These are phyloP conservation scores for Melanotaenia maccullochi DNA, from an alignment of 2,797 vertebrate species.

Conservation along the genomic window DNA sequence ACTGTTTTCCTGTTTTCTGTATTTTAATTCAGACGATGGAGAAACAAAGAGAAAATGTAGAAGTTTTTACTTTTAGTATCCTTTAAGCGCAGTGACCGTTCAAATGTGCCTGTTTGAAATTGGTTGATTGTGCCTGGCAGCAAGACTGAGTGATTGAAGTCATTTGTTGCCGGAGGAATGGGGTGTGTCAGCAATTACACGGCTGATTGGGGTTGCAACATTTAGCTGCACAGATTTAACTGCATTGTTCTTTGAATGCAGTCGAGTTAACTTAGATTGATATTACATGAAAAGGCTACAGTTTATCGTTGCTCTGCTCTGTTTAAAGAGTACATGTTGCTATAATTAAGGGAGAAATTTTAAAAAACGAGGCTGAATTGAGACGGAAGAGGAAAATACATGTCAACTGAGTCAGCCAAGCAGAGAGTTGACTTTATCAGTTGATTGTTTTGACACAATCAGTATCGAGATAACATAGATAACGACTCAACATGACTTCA, in stretches of 20 bases:
- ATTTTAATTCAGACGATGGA: background rate
- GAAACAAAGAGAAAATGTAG: constrained; percentile 9
- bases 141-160: constrained; percentile 16
- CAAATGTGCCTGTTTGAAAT: constrained; percentile 15
- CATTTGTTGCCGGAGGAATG: constrained; percentile 2
- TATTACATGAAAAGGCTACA: background rate
- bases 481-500: background rate
- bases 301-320: background rate
- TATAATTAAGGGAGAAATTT: background rate
- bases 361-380: background rate
- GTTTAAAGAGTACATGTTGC: background rate
- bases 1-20: constrained; percentile 10
- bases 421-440: background rate
- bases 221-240: constrained; percentile 5
- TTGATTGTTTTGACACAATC: background rate
- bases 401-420: background rate
- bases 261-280: background rate
- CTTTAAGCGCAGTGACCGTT: constrained; percentile 4
- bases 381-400: background rate
- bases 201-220: constrained; percentile 13
- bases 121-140: background rate
- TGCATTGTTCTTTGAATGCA: constrained; percentile 2
- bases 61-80: constrained; percentile 2
- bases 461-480: background rate
- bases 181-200: constrained; percentile 12